Percentiles rank a stretch among this genome's conserved stretches.
Evolutionary conservation across 2,888 invertebrate genomes (phyloP).

Genomic region (Folsomia manolachei): DNA sequence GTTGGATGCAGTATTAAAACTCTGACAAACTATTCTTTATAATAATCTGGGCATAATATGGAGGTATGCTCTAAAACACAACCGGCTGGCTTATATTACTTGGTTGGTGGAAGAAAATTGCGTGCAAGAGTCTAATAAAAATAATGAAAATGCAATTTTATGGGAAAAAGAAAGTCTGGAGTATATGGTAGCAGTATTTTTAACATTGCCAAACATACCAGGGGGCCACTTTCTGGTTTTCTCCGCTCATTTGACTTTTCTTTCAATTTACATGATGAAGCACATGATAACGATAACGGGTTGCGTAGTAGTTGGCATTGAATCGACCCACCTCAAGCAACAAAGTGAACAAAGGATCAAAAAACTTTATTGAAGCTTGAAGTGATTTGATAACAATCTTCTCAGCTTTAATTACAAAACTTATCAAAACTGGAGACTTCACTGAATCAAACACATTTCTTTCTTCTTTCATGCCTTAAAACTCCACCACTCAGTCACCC

Average conservation of each 20-base stretch:
- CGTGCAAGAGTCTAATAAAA: not conserved
- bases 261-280: constrained; percentile 1
- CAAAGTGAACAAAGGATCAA: not conserved
- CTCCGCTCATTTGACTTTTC: not conserved
- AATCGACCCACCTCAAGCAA: not conserved
- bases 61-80: too few species aligned
- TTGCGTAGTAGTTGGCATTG: too few species aligned
- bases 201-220: not conserved
- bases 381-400: not conserved
- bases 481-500: too few species aligned
- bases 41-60: too few species aligned
- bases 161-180: not conserved
- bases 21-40: too few species aligned
- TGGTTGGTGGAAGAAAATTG: not conserved
- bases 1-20: too few species aligned
- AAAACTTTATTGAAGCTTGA: not conserved
- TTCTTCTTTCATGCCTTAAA: too few species aligned
- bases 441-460: too few species aligned
- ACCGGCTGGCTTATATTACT: too few species aligned
- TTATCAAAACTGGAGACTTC: too few species aligned
- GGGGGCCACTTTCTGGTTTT: not conserved
- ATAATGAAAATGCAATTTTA: constrained; percentile 6
- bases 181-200: not conserved
- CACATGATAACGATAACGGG: not conserved
- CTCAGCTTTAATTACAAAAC: constrained; percentile 2